Base-by-base conservation (phyloP, 2,113 vertebrate species). In the Sterrhoptilus dennistouni region DNA sequence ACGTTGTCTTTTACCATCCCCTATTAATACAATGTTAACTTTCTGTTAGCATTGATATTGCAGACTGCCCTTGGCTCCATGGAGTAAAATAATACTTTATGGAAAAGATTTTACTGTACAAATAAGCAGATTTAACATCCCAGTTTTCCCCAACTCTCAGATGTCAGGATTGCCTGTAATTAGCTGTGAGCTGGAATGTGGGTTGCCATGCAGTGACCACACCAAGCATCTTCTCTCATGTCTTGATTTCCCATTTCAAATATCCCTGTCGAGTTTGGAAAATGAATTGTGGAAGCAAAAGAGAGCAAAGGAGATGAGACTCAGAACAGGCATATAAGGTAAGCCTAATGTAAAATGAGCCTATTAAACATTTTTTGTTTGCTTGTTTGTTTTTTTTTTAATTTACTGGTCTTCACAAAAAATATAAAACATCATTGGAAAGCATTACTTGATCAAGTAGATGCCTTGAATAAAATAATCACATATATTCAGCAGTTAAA, bases 231-330 rank as follows among this genome's bases (percentile, higher is more conserved):
- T 94, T 88, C 68, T 81, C 82, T 80, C 78, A 88, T 6, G 27
- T 95, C 70, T 89, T 95, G 75, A 89, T 95, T 96, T 95, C 64
- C 29, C 50, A 61, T 93, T 95, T 83, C 83, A 71, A 90, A 91
- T 83, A 80, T 85, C 52, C 27, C 29, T 4, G 1, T 53, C 1
- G 6, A 71, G 40, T 74, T 75, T 36, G 82, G 60, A 83, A 91
- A 86, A 74, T 42, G 13, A 90, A 8, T 71, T 77, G 47, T 81
- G 38, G 52, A 86, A 84, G 10, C 40, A 64, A 74, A 89, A 60
- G 57, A 75, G 11, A 81, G 47, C 38, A 75, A 89, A 92, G 23
- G 31, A 84, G 29, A 74, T 22, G n/a, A 75, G 56, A 24, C 15
- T 56, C 13, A 54, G 54, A 69, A n/a, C 2, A 29, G 61, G 29